phyloP scores from a whole-genome alignment of 2,888 invertebrate species.

The Rhamnusium bicolor region DNA sequence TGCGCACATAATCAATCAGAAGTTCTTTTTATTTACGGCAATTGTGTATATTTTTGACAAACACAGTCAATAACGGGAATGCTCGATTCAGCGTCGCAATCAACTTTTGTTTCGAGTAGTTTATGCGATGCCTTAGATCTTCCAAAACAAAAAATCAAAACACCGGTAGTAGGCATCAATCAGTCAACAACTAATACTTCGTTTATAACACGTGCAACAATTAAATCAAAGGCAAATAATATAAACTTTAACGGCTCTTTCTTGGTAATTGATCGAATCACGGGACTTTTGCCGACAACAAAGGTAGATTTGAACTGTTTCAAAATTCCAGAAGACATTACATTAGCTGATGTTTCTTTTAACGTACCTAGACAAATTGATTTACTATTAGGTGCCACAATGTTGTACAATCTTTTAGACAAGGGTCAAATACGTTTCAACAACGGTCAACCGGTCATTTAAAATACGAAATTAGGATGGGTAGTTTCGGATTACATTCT shows the following conservation, averaged over 20 bases:
- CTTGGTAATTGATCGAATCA: constrained; percentile 12
- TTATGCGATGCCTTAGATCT: background rate
- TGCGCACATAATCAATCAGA: background rate
- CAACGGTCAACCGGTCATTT: background rate
- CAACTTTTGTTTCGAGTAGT: background rate
- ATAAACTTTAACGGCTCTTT: background rate
- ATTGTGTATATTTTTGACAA: background rate
- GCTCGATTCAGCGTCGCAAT: background rate
- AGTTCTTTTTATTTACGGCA: background rate
- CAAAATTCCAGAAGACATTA: constrained; percentile 13
- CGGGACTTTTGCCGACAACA: background rate
- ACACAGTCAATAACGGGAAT: background rate
- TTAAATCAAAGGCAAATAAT: constrained; percentile 3
- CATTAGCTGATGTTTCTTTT: constrained; percentile 3
- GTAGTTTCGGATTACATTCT: background rate
- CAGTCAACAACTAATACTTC: background rate
- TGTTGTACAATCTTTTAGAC: no score
- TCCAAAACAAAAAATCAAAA: background rate
- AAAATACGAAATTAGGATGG: constrained; percentile 28
- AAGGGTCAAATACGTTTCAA: no score
- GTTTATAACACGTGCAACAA: background rate
- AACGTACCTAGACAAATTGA: background rate
- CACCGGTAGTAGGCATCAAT: background rate
- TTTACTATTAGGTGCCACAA: background rate
- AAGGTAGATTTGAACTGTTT: background rate